Evolutionary conservation across 2,797 vertebrate species (phyloP), one percentile per base, ranked within the genome.

Genomic region (Chelidonichthys spinosus): DNA sequence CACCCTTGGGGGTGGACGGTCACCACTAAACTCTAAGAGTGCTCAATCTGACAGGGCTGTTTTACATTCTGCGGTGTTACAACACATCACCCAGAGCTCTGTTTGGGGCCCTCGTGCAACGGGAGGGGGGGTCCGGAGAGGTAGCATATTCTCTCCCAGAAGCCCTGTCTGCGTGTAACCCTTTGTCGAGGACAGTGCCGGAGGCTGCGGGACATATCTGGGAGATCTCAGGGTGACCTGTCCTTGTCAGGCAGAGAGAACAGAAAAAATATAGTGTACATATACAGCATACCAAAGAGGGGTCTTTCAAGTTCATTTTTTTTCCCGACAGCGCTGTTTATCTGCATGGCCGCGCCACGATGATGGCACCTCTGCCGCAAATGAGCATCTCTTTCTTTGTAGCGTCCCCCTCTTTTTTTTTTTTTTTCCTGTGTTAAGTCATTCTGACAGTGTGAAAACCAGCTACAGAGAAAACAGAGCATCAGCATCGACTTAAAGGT

Each of bases 211-310:
- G 86, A 89, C 85, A 80, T 82, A 90, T 89, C 86, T 63, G 73
- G 77, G 81, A 74, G 81, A 85, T 89, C 81, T 91, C 85, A 90
- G 87, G 90, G 90, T 90, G 91, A 93, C 91, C 89, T 67, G 84
- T 84, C 71, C 86, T 88, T 83, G 9, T 83, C 87, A 85, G 58
- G 61, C 50, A 61, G 10, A 68, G 50, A 54, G 80, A 63, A 66
- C 55, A 68, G 62, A 78, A 74, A 85, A 85, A 84, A 54, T 49
- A 18, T 15, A 39, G 54, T 71, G 47, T 56, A 74, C 58, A 78
- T 42, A 15, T 42, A 15, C 76, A 18, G 87, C 75, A 91, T 91
- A 83, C 82, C 82, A 88, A 87, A 85, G 72, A 86, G 78, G 14
- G 33, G 49, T 60, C 11, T 60, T 55, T 80, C 47, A 7, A 43